A percentile compares a stretch with the other conserved stretches of the same genome.
Evolutionary conservation across 2,113 vertebrate species (phyloP).

Genomic region (Colius striatus): DNA sequence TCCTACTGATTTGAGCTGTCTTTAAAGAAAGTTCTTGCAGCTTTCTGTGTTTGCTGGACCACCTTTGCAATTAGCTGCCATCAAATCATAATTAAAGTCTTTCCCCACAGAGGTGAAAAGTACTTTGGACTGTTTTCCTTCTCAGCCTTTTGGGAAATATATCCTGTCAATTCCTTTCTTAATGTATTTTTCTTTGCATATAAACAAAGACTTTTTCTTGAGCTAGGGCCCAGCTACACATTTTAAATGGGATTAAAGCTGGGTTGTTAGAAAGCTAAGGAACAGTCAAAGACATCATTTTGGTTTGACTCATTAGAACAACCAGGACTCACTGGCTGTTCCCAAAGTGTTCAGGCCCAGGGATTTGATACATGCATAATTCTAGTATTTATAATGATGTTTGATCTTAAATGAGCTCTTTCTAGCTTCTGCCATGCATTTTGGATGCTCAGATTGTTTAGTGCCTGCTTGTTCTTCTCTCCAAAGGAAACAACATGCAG

Average conservation of each 20-base stretch:
- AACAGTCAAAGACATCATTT: neutral
- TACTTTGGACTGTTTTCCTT: neutral
- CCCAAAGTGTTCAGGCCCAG: constrained; percentile 22
- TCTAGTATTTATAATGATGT: constrained; percentile 20
- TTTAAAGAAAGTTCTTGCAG: neutral
- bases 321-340: neutral
- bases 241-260: constrained; percentile 32
- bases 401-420: constrained; percentile 58
- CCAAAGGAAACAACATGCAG: constrained; percentile 61
- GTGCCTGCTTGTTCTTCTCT: constrained; percentile 41
- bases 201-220: constrained; percentile 31
- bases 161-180: neutral
- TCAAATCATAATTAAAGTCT: neutral
- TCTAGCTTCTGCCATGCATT: constrained; percentile 53
- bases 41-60: neutral
- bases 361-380: constrained; percentile 54
- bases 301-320: constrained; percentile 31
- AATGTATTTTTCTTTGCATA: constrained; percentile 18
- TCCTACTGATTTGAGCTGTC: neutral
- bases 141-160: constrained; percentile 6
- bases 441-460: constrained; percentile 43
- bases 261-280: neutral
- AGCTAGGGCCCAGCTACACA: neutral
- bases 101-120: neutral
- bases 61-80: neutral